Conservation (phyloP, 2,888 invertebrate species). For the Clistopyga incitator region DNA sequence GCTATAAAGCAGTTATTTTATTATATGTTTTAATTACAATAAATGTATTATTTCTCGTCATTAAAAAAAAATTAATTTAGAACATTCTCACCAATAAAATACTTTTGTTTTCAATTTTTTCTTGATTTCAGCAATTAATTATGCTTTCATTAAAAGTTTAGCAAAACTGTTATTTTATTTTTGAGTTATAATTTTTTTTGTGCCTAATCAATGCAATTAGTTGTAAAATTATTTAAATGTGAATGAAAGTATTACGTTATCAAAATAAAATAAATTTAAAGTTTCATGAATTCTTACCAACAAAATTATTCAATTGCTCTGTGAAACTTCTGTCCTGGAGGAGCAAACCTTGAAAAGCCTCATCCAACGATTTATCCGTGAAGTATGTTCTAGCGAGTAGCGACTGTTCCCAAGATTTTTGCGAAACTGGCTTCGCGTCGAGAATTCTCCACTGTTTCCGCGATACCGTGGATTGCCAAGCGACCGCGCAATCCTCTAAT, state of each 20-base stretch:
- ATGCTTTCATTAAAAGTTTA: neutral
- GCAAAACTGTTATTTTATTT: neutral
- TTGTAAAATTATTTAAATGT: too few relatives aligned
- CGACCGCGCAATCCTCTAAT: slow-evolving; percentile 78
- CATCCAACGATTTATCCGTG: slow-evolving; percentile 75
- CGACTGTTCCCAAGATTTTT: slow-evolving; percentile 73
- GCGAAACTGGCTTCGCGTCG: slow-evolving; percentile 66
- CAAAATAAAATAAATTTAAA: neutral
- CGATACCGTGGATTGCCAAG: slow-evolving; percentile 77
- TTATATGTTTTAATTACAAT: neutral
- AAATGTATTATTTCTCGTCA: neutral
- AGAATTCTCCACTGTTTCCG: slow-evolving; percentile 78
- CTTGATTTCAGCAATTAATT: neutral
- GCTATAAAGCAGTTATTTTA: too few relatives aligned
- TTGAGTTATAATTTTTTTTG: too few relatives aligned
- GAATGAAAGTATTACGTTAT: too few relatives aligned
- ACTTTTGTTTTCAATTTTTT: neutral
- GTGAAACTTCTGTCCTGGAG: slow-evolving; percentile 73
- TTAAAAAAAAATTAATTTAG: too few relatives aligned
- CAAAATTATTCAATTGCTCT: slow-evolving; percentile 75
- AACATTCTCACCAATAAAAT: too few relatives aligned
- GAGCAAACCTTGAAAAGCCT: slow-evolving; percentile 75
- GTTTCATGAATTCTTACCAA: slow-evolving; percentile 71
- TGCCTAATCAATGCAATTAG: too few relatives aligned
- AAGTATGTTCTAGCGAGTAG: slow-evolving; percentile 78